These are phyloP conservation scores for Leptopilina syphax DNA, from an alignment of 2,888 invertebrate genomes.

Conservation along the genomic window DNA sequence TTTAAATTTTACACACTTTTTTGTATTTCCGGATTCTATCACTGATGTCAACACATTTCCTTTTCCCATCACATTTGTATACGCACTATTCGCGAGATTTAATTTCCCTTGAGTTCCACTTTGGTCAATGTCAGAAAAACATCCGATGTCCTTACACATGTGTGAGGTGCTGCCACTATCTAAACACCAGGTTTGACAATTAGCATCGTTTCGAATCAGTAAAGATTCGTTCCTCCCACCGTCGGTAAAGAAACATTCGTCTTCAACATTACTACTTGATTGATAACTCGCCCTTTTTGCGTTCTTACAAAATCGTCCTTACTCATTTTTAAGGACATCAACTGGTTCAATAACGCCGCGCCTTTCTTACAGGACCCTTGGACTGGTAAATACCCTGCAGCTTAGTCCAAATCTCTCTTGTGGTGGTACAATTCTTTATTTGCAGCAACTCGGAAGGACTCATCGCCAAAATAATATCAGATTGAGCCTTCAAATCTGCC, in stretches of 20 bases:
- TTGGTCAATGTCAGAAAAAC: conserved; percentile 40
- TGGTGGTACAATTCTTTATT: conserved; percentile 40
- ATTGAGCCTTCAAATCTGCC: conserved; percentile 29
- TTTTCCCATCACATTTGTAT: conserved; percentile 43
- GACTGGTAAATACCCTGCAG: conserved; percentile 44
- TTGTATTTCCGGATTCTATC: conserved; percentile 30
- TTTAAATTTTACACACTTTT: conserved; percentile 39
- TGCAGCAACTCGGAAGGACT: conserved; percentile 23
- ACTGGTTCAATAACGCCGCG: conserved; percentile 44
- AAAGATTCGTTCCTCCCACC: not conserved
- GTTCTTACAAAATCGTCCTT: conserved; percentile 40
- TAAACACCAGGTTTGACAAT: conserved; percentile 47
- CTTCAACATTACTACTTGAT: not conserved
- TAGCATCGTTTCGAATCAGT: too few relatives aligned
- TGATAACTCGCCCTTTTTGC: conserved; percentile 15
- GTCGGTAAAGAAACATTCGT: not conserved
- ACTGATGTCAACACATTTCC: conserved; percentile 30
- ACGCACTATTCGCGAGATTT: conserved; percentile 46
- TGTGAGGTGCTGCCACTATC: conserved; percentile 53
- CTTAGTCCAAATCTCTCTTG: conserved; percentile 36
- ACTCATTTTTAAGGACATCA: conserved; percentile 45
- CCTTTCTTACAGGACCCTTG: conserved; percentile 46
- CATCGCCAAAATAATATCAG: conserved; percentile 35
- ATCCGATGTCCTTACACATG: conserved; percentile 44
- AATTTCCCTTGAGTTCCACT: conserved; percentile 19